Conservation (phyloP, 2,113 vertebrate species). For the Aptenodytes patagonicus region DNA sequence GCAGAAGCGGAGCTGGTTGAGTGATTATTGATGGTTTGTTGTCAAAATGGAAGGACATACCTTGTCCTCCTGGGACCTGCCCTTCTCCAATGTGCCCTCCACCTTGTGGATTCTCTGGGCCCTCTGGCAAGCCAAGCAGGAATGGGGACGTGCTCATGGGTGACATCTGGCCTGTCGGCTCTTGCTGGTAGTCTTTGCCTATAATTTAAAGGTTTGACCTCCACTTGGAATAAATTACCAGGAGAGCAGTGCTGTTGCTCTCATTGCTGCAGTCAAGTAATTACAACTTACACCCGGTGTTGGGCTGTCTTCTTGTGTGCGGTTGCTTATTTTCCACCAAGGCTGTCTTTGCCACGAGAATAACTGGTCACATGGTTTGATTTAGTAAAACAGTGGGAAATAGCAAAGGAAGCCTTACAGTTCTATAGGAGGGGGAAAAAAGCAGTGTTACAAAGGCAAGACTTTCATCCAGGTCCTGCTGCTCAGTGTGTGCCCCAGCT, state of each 20-base stretch:
- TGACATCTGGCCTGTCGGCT: background rate
- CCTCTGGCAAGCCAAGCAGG: background rate
- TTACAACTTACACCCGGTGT: fast-evolving
- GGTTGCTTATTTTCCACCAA: background rate
- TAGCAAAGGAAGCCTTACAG: background rate
- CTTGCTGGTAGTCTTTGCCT: background rate
- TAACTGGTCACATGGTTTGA: background rate
- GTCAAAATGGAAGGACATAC: background rate
- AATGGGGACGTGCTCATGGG: background rate
- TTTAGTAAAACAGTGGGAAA: background rate
- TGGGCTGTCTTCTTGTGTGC: background rate
- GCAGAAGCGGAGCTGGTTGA: background rate
- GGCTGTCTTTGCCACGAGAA: background rate
- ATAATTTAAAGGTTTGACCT: background rate
- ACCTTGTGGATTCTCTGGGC: background rate
- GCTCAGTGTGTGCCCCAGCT: background rate
- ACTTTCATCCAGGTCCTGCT: background rate
- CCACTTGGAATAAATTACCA: background rate
- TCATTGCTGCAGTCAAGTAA: background rate
- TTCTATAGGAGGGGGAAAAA: background rate
- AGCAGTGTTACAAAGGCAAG: background rate
- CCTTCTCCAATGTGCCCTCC: background rate
- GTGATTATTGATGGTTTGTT: background rate
- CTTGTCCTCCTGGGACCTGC: background rate
- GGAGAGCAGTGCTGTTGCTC: background rate